Conservation (phyloP, 2,113 vertebrate genomes). For the Egretta garzetta region DNA sequence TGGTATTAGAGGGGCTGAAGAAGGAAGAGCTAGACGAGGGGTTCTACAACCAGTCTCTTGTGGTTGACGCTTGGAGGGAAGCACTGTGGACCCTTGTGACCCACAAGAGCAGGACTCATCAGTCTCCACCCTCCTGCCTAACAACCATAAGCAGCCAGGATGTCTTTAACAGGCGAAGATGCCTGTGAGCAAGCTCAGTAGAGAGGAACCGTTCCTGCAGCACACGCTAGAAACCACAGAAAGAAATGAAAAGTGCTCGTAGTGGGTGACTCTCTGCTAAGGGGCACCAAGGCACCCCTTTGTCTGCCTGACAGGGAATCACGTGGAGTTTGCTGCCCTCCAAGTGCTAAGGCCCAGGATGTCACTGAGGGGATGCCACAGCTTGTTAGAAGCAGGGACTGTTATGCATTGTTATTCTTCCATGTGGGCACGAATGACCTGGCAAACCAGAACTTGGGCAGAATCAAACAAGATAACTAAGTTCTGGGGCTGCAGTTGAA, state of each 20-base stretch:
- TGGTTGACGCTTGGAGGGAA: background rate
- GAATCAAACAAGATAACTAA: background rate
- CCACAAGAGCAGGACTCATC: too few relatives aligned
- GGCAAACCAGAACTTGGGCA: background rate
- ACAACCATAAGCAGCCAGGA: background rate
- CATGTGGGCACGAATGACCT: fast-evolving
- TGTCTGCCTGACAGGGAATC: background rate
- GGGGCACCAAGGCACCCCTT: background rate
- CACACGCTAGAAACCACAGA: background rate
- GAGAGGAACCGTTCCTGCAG: background rate
- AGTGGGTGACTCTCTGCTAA: background rate
- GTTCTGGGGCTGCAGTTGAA: background rate
- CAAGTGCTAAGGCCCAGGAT: background rate
- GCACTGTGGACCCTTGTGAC: background rate
- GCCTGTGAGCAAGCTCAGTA: background rate
- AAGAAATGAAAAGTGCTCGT: background rate
- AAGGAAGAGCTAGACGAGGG: background rate
- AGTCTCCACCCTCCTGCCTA: background rate
- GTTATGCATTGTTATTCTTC: background rate
- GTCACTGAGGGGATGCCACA: background rate
- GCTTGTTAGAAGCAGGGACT: background rate
- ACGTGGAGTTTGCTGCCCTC: background rate
- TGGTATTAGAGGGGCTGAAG: too few relatives aligned
- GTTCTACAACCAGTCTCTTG: background rate
- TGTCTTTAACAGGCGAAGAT: background rate